Evolutionary conservation across 2,797 vertebrate genomes (phyloP), one percentile per base, ranked within the genome.

Genomic region (Bothrops alternatus): DNA sequence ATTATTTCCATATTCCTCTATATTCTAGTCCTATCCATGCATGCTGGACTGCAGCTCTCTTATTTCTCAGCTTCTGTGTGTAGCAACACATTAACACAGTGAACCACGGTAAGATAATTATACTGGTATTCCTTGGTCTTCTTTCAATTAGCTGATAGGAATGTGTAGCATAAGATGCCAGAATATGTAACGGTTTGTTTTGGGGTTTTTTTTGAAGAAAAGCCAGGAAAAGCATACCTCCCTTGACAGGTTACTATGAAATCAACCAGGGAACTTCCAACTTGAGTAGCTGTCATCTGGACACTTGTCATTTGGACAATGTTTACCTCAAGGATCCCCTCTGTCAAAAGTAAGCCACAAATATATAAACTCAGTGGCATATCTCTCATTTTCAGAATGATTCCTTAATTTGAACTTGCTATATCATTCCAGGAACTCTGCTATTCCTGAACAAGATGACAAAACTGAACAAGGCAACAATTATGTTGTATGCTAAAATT

Each of bases 191-290:
- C 88, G 1, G 23, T 8, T 57, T 53, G 8, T 53, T 53, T 53
- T 53, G 8, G 50, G 50, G 50, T 10, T 11, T 10, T 53, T 53
- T 53, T 50, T 53, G 50, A 53, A 53, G 50, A 53, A 53, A 53
- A 53, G 50, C 50, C 50, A 53, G 89, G 89, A 91, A 90, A 93
- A 3, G 94, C 96, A 97, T 95, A 99, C 99, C 98, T 98, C 95
- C 98, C 99, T 94, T 98, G 96, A 96, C 98, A 99, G 94, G 98
- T 98, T 91, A 99, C 98, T 37, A 98, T 95, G 93, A 99, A 99
- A 96, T 98, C 98, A 96, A 99, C 94, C 78, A 98, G 96, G 26
- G 98, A 97, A 93, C 97, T 97, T 91, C 96, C 98, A 93, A 97
- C 95, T 95, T 97, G 97, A 88, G 97, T 96, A 53, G 95, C 88